Base-by-base conservation (phyloP, 2,888 invertebrate species). In the Petrophora chlorosata region DNA sequence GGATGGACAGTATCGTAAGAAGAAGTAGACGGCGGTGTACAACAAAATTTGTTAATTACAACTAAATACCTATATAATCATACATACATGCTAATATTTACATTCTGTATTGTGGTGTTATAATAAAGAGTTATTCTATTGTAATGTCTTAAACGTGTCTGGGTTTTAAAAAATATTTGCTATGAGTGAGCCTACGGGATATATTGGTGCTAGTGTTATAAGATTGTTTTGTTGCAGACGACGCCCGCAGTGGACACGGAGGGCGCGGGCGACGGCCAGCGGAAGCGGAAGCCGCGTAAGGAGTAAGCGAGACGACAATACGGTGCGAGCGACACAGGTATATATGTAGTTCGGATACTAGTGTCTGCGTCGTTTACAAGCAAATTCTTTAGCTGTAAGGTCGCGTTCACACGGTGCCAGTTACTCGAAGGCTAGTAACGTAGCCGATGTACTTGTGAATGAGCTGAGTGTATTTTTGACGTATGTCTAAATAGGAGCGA, bases 241-340 rank as follows among this genome's bases (percentile, higher is more conserved):
- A 56, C 74, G 7, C 72, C 79, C 0, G 53, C 63, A 2, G 70
- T 66, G 7, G 83, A 82, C 62, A 63, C 80, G 0, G 87, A 85
- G 14, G 87, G 77, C 56, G 82, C 85, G 0, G 90, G 89, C 53
- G 91, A 90, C 70, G 87, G 84, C 0, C 90, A 86, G 41, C 65
- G 90, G 66, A 90, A 88, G 70, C 75, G 91, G 61, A 90, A 89
- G 65, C 77, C 87, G 13, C 89, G 91, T 63, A 88, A 86, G 76
- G 91, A 91, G 82, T 90, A 73, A 79, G 56, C 38, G 52, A 47
- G 53, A 44, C 43, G 14, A n/a, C 46, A 13, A 34, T 14, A 29
- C 3, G 7, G 38, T 40, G 35, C 30, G 40, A 51, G 39, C 23
- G 45, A 44, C 26, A 43, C 53, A 59, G 50, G 47, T 59, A 57